phyloP scores from a whole-genome alignment of 2,797 vertebrate genomes.

The Rhabdophis nuchalis region DNA sequence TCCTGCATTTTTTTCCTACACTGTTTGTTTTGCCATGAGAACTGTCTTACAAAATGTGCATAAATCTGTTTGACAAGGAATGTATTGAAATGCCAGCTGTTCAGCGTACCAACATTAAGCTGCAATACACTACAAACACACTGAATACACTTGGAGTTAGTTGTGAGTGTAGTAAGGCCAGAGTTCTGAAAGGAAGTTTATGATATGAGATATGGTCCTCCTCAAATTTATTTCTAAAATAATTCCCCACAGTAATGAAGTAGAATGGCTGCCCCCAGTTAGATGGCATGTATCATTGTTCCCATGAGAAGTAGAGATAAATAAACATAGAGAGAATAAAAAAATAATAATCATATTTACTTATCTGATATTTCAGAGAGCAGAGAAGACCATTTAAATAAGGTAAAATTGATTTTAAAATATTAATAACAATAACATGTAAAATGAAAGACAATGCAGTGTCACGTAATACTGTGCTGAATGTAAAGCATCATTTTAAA shows the following conservation, averaged over 20 bases:
- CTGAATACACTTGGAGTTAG: background rate
- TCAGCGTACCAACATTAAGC: background rate
- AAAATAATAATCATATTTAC: constrained; percentile 1
- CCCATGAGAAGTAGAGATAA: background rate
- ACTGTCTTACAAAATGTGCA: background rate
- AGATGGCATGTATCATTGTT: background rate
- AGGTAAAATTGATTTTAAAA: background rate
- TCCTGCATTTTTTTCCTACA: background rate
- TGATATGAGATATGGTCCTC: background rate
- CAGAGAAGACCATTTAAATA: background rate
- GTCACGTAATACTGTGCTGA: background rate
- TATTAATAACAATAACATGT: constrained; percentile 16
- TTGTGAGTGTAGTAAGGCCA: background rate
- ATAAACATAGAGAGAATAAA: background rate
- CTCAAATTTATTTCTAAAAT: background rate
- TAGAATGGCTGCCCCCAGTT: background rate
- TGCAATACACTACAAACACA: background rate
- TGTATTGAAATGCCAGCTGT: background rate
- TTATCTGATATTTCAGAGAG: constrained; percentile 5
- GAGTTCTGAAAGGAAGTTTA: background rate
- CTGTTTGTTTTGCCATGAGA: background rate
- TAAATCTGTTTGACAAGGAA: background rate
- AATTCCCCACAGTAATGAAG: background rate
- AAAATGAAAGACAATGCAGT: background rate
- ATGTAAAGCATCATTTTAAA: background rate